phyloP scores from a whole-genome alignment of 2,888 invertebrate genomes.

The Zaprionus obscuricornis region DNA sequence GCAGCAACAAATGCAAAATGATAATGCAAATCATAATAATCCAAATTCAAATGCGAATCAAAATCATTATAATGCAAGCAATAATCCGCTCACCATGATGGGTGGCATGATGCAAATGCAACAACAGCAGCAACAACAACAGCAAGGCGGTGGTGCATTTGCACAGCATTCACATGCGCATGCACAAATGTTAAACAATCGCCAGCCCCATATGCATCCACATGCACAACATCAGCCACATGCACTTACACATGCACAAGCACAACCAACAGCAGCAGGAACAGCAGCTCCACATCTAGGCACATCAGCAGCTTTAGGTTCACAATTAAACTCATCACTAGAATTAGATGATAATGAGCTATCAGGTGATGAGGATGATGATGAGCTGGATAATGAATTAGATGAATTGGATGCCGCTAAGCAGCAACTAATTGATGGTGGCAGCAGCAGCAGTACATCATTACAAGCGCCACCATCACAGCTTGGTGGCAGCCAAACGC shows the following conservation, averaged over 20 bases:
- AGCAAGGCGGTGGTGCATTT: conserved; percentile 31
- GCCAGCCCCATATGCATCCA: conserved; percentile 37
- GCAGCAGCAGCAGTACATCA: conserved; percentile 80
- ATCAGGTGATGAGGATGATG: conserved; percentile 79
- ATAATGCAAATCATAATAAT: conserved; percentile 61
- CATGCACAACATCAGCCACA: conserved; percentile 32
- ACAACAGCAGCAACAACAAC: conserved; percentile 61
- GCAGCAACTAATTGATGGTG: conserved; percentile 80
- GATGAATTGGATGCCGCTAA: conserved; percentile 79
- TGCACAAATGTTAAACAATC: conserved; percentile 36
- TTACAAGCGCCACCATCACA: conserved; percentile 76
- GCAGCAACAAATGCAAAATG: conserved; percentile 37
- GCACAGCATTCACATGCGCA: conserved; percentile 43
- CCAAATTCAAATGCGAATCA: too few relatives aligned
- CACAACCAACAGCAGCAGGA: conserved; percentile 16
- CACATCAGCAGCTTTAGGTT: conserved; percentile 10
- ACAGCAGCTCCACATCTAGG: conserved; percentile 34
- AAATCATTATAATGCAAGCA: conserved; percentile 64
- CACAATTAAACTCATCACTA: conserved; percentile 65
- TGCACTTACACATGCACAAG: conserved; percentile 30
- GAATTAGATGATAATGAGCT: conserved; percentile 79
- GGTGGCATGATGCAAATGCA: conserved; percentile 81
- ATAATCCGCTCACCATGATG: conserved; percentile 78
- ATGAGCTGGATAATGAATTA: conserved; percentile 75
- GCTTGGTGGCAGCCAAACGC: conserved; percentile 50